A percentile compares a stretch with the other conserved stretches of the same genome.
Evolutionary conservation across 2,888 invertebrate genomes (phyloP).

Genomic region (Achlya flavicornis): DNA sequence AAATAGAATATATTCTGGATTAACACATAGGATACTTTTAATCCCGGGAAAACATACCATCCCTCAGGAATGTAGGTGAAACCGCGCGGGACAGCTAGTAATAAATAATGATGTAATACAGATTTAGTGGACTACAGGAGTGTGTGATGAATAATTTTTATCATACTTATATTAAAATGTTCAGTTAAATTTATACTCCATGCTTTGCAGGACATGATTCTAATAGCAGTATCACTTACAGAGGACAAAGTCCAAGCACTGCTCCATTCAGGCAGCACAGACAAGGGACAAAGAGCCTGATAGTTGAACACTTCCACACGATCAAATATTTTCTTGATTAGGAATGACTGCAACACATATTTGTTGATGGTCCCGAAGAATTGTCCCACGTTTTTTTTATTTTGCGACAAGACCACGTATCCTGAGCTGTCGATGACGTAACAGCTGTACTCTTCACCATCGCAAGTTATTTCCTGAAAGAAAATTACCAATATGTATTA

Average conservation of each 20-base stretch:
- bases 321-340: slow-evolving; percentile 88
- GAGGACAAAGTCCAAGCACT: slow-evolving; percentile 60
- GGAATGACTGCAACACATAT: slow-evolving; percentile 89
- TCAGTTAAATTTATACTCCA: too few relatives aligned
- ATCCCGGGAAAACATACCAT: too few relatives aligned
- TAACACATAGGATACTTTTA: too few relatives aligned
- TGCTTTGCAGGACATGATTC: neutral
- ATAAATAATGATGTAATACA: too few relatives aligned
- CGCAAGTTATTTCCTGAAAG: slow-evolving; percentile 69
- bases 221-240: slow-evolving; percentile 40
- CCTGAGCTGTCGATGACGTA: slow-evolving; percentile 97
- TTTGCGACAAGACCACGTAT: slow-evolving; percentile 89
- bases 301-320: slow-evolving; percentile 92
- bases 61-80: too few relatives aligned
- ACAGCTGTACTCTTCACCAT: slow-evolving; percentile 87
- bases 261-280: slow-evolving; percentile 43
- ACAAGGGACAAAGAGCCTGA: slow-evolving; percentile 88
- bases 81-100: too few relatives aligned
- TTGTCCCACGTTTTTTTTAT: slow-evolving; percentile 87
- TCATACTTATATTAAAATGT: too few relatives aligned
- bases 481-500: neutral
- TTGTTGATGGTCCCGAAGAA: slow-evolving; percentile 91
- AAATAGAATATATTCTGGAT: too few relatives aligned
- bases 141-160: too few relatives aligned
- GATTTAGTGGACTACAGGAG: too few relatives aligned